Evolutionary conservation across 2,113 vertebrate species (phyloP).

Genomic region (Capra hircus): DNA sequence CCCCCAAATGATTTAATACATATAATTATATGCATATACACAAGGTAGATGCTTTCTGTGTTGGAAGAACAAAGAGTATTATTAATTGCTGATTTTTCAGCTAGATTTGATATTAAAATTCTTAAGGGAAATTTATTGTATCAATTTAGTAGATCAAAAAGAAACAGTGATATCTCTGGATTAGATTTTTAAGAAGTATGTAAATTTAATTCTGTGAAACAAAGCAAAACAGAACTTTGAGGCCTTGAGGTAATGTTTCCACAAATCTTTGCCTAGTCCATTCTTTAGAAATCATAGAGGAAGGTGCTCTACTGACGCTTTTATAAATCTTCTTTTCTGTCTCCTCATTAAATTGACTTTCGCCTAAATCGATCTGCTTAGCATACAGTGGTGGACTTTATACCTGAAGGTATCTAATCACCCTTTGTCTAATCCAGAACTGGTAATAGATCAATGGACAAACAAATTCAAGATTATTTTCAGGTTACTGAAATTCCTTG

Average conservation of each 20-base stretch:
- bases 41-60: not conserved
- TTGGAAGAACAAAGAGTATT: not conserved
- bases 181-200: not conserved
- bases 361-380: slow-evolving; percentile 46
- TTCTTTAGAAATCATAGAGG: slow-evolving; percentile 16
- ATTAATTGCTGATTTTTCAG: not conserved
- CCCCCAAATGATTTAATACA: not conserved
- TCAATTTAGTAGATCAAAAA: slow-evolving; percentile 7
- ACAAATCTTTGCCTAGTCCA: not conserved
- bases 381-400: not conserved
- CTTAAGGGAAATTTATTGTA: not conserved
- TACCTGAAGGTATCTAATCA: slow-evolving; percentile 25
- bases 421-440: not conserved
- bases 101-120: not conserved
- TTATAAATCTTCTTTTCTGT: slow-evolving; percentile 38
- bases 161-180: not conserved
- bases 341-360: slow-evolving; percentile 36
- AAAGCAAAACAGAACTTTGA: not conserved
- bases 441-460: slow-evolving; percentile 18
- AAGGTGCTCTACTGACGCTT: slow-evolving; percentile 20
- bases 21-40: not conserved
- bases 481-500: not conserved
- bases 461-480: slow-evolving; percentile 21
- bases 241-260: not conserved
- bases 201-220: not conserved